phyloP scores from a whole-genome alignment of 2,888 invertebrate genomes.

The Ferrisia virgata region DNA sequence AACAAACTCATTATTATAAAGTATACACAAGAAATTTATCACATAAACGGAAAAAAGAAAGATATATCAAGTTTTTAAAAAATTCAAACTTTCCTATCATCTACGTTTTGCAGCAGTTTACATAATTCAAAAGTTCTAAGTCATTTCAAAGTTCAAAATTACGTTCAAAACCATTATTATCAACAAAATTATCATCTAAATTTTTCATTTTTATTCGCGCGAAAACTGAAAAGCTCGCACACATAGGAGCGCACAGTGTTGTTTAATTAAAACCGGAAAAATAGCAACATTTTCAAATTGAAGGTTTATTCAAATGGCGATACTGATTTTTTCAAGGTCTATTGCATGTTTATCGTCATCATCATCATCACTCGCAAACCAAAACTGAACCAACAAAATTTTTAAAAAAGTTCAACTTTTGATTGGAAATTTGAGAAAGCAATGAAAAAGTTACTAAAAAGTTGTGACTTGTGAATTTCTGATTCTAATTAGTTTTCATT shows the following conservation, averaged over 20 bases:
- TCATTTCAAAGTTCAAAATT: not conserved
- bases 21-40: not conserved
- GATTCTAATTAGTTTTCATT: too few species aligned
- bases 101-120: too few species aligned
- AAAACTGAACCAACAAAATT: not conserved
- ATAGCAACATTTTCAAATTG: not conserved
- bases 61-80: too few species aligned
- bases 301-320: not conserved
- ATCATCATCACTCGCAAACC: not conserved
- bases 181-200: not conserved
- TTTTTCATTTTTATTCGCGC: not conserved
- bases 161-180: not conserved
- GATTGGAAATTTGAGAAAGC: not conserved
- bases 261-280: not conserved
- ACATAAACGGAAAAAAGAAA: too few species aligned
- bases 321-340: not conserved
- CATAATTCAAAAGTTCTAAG: too few species aligned
- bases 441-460: too few species aligned
- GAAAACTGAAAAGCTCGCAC: not conserved
- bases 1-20: not conserved
- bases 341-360: not conserved
- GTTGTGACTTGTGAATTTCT: too few species aligned
- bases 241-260: not conserved
- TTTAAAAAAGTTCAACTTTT: not conserved
- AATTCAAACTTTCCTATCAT: too few species aligned